Evolutionary conservation across 2,113 vertebrate species (phyloP).

Genomic region (Solea solea): DNA sequence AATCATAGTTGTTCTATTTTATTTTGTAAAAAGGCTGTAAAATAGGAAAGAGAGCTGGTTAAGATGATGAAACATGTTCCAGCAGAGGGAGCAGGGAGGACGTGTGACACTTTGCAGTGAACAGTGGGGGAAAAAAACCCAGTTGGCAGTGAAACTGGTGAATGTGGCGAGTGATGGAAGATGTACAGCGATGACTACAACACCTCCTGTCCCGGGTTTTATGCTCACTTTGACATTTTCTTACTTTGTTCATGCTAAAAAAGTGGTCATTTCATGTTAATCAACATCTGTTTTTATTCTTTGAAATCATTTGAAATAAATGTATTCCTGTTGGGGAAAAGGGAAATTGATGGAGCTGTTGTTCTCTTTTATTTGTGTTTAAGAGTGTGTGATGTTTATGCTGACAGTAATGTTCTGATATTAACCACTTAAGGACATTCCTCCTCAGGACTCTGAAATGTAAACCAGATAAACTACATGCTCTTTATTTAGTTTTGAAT

Average conservation of each 20-base stretch:
- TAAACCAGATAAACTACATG: too few relatives aligned
- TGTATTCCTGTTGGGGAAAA: conserved; percentile 65
- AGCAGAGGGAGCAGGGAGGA: conserved; percentile 11
- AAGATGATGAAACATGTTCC: conserved; percentile 33
- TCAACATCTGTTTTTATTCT: conserved; percentile 75
- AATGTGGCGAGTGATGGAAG: neutral
- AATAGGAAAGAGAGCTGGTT: conserved; percentile 73
- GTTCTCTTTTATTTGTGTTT: neutral
- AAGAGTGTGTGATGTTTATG: too few relatives aligned
- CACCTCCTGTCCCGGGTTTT: conserved; percentile 31
- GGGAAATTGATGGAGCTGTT: conserved; percentile 12
- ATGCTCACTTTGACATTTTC: conserved; percentile 20
- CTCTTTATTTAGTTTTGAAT: too few relatives aligned
- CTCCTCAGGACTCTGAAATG: too few relatives aligned
- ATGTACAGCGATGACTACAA: neutral
- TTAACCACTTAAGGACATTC: too few relatives aligned
- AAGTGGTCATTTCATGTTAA: conserved; percentile 71
- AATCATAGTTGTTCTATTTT: conserved; percentile 86
- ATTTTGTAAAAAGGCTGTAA: conserved; percentile 86
- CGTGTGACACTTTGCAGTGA: conserved; percentile 19
- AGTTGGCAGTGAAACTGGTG: neutral
- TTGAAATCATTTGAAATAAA: conserved; percentile 78
- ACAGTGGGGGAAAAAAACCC: conserved; percentile 8
- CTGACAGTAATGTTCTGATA: too few relatives aligned
- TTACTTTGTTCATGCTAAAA: conserved; percentile 45